Percentiles rank a stretch among this genome's conserved stretches.
Conservation (phyloP, 2,797 vertebrate genomes). For the Loris lydekkerianus region DNA sequence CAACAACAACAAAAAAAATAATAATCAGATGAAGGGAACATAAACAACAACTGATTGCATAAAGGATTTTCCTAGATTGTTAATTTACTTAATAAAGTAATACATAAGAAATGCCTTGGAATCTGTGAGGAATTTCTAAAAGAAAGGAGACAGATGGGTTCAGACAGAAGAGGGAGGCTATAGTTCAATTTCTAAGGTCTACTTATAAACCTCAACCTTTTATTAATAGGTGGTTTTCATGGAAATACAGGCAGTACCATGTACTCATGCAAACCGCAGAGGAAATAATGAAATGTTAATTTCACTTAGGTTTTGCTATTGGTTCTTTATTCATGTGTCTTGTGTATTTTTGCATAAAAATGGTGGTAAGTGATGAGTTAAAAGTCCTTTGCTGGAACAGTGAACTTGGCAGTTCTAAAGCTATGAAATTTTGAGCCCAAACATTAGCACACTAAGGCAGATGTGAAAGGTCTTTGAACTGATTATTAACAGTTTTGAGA, state of each 20-base stretch:
- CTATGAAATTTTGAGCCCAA: neutral
- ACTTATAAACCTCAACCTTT: neutral
- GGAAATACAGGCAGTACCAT: neutral
- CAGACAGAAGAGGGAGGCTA: neutral
- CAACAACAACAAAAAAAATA: neutral
- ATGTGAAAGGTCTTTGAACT: slow-evolving; percentile 2
- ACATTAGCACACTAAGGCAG: neutral
- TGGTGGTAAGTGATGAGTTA: neutral
- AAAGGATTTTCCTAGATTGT: neutral
- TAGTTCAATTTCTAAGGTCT: neutral
- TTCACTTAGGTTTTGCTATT: slow-evolving; percentile 11
- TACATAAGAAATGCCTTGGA: neutral
- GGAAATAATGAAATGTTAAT: neutral
- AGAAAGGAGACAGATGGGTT: neutral
- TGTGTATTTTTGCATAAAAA: neutral
- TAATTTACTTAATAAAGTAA: neutral
- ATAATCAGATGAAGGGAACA: slow-evolving; percentile 23
- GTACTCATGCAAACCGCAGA: neutral
- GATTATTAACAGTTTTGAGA: slow-evolving; percentile 48
- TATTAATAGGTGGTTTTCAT: neutral
- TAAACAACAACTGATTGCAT: neutral
- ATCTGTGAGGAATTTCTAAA: slow-evolving; percentile 12
- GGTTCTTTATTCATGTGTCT: neutral
- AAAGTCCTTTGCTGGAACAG: neutral
- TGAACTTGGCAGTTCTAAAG: neutral